Evolutionary conservation across 2,888 invertebrate genomes (phyloP), one percentile per base, ranked within the genome.

Genomic region (Deroplatys truncata): DNA sequence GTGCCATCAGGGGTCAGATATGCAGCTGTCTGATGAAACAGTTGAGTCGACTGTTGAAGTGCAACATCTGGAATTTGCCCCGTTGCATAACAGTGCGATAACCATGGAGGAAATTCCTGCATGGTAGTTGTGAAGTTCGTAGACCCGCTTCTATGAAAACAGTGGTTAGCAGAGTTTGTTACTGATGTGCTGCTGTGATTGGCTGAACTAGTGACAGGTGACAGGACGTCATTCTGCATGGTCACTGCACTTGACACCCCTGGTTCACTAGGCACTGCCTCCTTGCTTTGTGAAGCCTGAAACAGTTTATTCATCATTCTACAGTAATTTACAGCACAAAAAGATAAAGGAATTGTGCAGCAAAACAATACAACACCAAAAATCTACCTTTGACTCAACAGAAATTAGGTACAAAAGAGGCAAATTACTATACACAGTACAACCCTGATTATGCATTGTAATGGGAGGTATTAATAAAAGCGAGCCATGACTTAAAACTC

Each of bases 61-160:
- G 28, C 25, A 49, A 49, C 25, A n/a, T 49, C 43, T 25, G 84
- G 16, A 3, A 84, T 88, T 56, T 84, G 84, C 20, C 84, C 84
- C 28, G 84, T 35, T 25, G 84, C 43, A 43, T 84, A 88, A 28
- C 88, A 88, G 2, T 88, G 88, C 20, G 82, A 56, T 56, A 88
- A 49, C 88, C 88, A 88, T 13, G 88, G 84, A 84, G 88, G 88
- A 15, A 88, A 43, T 43, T 88, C 88, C 28, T 82, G 88, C 29
- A 88, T 88, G 25, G 16, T n/a, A 7, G 28, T 7, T n/a, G 85
- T n/a, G 28, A 43, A 85, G n/a, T 43, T 35, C 7, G 13, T 20
- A 10, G 83, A 31, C 1, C 87, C 83, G n/a, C 82, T 35, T 31
- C 31, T 82, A 56, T 72, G 84, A 31, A 88, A 88, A 56, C 88